Evolutionary conservation across 2,888 invertebrate genomes (phyloP).

Genomic region (Morpho achilles): DNA sequence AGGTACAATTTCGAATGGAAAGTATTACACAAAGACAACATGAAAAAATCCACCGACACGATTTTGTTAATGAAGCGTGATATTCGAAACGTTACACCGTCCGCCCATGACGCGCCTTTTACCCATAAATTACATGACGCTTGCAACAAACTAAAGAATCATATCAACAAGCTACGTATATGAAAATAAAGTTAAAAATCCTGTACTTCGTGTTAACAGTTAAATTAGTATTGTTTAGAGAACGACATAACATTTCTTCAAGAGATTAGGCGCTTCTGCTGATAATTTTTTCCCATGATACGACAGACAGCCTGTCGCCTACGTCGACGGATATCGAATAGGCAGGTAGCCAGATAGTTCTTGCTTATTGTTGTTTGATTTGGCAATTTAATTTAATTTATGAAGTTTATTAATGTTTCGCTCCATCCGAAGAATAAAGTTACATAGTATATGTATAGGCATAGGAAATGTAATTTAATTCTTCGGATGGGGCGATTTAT

Average conservation of each 20-base stretch:
- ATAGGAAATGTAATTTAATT: too few species aligned
- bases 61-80: slow-evolving; percentile 58
- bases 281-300: slow-evolving; percentile 25
- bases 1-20: slow-evolving; percentile 17
- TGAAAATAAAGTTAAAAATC: slow-evolving; percentile 20
- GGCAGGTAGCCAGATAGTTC: slow-evolving; percentile 21
- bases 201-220: slow-evolving; percentile 4
- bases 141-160: slow-evolving; percentile 1
- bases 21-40: slow-evolving; percentile 5
- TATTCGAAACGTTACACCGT: slow-evolving; percentile 54
- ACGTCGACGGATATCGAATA: slow-evolving; percentile 43
- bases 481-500: too few species aligned
- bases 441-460: too few species aligned
- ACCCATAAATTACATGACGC: slow-evolving; percentile 46
- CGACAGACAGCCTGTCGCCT: slow-evolving; percentile 60
- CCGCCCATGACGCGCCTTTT: slow-evolving; percentile 43
- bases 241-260: slow-evolving; percentile 37
- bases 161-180: slow-evolving; percentile 2
- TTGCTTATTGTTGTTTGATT: neutral
- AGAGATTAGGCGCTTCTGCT: slow-evolving; percentile 23
- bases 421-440: neutral
- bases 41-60: slow-evolving; percentile 30
- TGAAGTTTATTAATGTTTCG: neutral
- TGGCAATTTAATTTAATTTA: neutral
- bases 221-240: slow-evolving; percentile 21